phyloP scores from a whole-genome alignment of 2,113 vertebrate genomes.

The Petroica traversi region DNA sequence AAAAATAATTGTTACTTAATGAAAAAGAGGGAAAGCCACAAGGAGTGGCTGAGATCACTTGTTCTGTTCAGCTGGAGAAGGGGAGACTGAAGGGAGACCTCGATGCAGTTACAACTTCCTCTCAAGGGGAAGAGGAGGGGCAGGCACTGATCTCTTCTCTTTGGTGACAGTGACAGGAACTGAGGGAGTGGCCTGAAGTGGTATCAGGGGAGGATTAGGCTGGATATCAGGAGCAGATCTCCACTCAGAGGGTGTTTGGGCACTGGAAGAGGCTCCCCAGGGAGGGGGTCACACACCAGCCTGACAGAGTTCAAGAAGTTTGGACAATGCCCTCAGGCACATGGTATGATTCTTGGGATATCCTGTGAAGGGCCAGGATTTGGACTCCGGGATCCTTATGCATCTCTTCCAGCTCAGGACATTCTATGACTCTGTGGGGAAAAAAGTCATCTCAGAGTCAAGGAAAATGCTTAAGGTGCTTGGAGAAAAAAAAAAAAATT shows the following conservation, averaged over 20 bases:
- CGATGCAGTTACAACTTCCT: neutral
- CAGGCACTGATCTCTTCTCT: neutral
- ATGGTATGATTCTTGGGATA: neutral
- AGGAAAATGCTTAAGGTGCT: neutral
- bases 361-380: too few species aligned
- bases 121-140: neutral
- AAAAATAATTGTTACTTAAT: neutral
- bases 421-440: neutral
- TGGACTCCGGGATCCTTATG: neutral
- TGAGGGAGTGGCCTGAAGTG: fast-evolving
- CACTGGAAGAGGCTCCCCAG: neutral
- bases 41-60: neutral
- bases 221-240: neutral
- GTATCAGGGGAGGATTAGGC: neutral
- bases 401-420: neutral
- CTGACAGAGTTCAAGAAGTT: neutral
- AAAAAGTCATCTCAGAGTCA: neutral
- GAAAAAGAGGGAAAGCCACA: neutral
- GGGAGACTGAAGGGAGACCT: neutral
- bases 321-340: neutral
- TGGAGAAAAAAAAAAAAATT: neutral
- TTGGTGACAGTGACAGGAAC: neutral
- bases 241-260: fast-evolving
- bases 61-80: neutral
- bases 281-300: neutral